Evolutionary conservation across 37 sponge, comb jelly and placozoan species (phyloP), one percentile per base, ranked within the genome.

Genomic region (Amphimedon queenslandica): DNA sequence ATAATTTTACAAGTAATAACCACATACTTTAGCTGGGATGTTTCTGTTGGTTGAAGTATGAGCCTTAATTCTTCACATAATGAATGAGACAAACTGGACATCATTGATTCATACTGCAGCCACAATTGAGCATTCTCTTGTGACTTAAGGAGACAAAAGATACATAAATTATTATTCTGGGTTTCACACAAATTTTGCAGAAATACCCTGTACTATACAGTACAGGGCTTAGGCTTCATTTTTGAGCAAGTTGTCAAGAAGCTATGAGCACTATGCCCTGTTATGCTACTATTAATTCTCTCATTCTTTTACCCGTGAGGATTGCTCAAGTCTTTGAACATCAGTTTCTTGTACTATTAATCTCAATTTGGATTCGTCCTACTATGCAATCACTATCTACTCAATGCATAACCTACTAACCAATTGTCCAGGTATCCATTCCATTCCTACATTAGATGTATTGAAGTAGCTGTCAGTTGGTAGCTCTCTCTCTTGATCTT

Each of bases 11-110:
- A 29, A 8, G 33, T 24, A 78, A 41, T 4, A n/a, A 23, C 21
- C 23, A 10, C 66, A 39, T 76, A 88, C 93, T 72, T 93, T 56
- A 96, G 83, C 37, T 91, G 86, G 11, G 93, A 63, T 43, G 99
- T 88, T 75, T 75, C 84, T 28, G 93, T 92, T 16, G 99, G 99
- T 42, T 88, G 85, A 21, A 98, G 73, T 1, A 90, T 87, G 0
- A 98, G 76, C 28, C 89, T 57, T 37, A 98, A 63, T 56, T 87
- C 88, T 67, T 98, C 99, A 66, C 77, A 98, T 27, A 98, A 80
- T 23, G 66, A 56, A 58, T 89, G 87, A 21, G 96, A 73, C 6
- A 88, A 78, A 34, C 60, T 61, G 13, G 77, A 42, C 4, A 72
- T 88, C 35, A 84, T 28, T 21, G 24, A 20, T 37, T 88, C 86